Evolutionary conservation across 2,113 vertebrate species (phyloP), one percentile per base, ranked within the genome.

Genomic region (Argyrosomus japonicus): DNA sequence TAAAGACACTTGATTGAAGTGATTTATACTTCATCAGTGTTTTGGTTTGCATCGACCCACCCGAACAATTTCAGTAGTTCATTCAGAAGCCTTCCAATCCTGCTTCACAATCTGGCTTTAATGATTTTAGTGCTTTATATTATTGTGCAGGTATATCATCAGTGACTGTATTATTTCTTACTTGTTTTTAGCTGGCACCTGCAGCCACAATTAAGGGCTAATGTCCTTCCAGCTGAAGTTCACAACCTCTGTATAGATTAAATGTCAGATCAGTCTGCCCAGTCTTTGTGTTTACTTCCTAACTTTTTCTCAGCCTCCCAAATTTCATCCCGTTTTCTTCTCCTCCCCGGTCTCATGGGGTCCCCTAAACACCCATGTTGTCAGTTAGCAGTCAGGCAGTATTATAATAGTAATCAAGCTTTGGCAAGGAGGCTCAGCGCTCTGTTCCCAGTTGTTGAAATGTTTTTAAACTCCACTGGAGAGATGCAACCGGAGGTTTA

Each of bases 161-260:
- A 81, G 50, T 23, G 27, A 32, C 8, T 19, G 0, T 32, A 45
- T 72, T 57, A 47, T 68, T 65, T 79, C 29, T 51, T 72, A 27
- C 32, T 17, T 75, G 12, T 13, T 65, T 57, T 70, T 23, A 10
- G 48, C 27, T 45, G n/a, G n/a, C 12, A 75, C 79, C 82, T 79
- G 62, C 61, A 75, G 65, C 53, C 43, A n/a, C 73, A 77, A 73
- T 81, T 83, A 90, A 69, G 57, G 18, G 10, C 65, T 78, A 23
- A 64, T 56, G 70, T 74, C 58, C 43, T 50, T 68, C 50, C 60
- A 61, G 72, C 68, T 76, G 69, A 79, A 70, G 36, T 70, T 82
- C 77, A 56, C 75, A 69, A 61, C 85, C 73, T 88, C 58, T n/a
- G 1, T 83, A 85, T 84, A 54, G 77, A 87, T 85, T 87, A 81